phyloP scores from a whole-genome alignment of 2,113 vertebrate species.

The Siniperca knerii region DNA sequence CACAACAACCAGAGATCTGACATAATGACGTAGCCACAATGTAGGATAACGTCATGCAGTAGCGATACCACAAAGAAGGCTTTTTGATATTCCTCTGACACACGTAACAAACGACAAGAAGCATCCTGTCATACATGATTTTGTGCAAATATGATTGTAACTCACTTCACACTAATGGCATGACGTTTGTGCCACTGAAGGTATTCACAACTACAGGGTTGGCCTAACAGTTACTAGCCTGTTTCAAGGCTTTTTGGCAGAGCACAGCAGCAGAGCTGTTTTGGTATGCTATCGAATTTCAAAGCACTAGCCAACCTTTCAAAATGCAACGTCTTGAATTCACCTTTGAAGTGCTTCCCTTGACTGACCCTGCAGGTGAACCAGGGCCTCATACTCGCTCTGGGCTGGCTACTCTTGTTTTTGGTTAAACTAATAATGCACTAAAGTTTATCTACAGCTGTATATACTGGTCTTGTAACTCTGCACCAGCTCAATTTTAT shows the following conservation, averaged over 20 bases:
- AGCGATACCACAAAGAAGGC: not conserved
- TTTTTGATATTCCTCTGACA: conserved; percentile 5
- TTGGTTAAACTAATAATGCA: conserved; percentile 51
- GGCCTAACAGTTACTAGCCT: not conserved
- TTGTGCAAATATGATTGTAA: conserved; percentile 18
- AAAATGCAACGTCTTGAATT: conserved; percentile 52
- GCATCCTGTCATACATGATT: not conserved
- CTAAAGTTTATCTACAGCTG: conserved; percentile 48
- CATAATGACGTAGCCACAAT: not conserved
- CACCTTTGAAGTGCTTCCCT: conserved; percentile 43
- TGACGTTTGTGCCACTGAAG: not conserved
- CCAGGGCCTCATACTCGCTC: conserved; percentile 3
- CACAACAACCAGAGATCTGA: not conserved
- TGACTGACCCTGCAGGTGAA: conserved; percentile 38
- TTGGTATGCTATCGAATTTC: conserved; percentile 63
- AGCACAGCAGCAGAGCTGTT: conserved; percentile 43
- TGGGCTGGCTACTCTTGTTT: conserved; percentile 32
- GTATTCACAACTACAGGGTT: conserved; percentile 4
- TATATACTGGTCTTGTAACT: conserved; percentile 57
- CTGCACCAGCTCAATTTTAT: conserved; percentile 77
- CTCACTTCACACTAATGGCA: not conserved
- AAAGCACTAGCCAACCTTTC: conserved; percentile 62
- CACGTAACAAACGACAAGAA: not conserved
- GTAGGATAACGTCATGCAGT: not conserved
- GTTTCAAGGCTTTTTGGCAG: conserved; percentile 54